Evolutionary conservation across 2,888 invertebrate genomes (phyloP).

Genomic region (Mantis religiosa): DNA sequence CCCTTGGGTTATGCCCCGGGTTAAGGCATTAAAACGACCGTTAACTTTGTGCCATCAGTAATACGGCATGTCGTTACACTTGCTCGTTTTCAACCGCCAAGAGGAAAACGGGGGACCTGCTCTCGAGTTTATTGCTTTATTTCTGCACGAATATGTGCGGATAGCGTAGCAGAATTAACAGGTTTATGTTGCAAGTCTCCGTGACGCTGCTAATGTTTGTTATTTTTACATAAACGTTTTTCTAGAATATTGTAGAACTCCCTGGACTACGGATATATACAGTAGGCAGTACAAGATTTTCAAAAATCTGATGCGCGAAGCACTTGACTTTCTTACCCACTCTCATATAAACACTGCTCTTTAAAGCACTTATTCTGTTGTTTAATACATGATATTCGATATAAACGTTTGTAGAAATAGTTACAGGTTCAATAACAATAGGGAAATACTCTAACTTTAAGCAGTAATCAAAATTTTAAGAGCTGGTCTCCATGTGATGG

Average conservation of each 20-base stretch:
- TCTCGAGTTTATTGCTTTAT: neutral
- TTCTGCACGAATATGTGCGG: neutral
- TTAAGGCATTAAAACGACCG: neutral
- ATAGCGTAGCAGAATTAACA: neutral
- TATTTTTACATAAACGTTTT: neutral
- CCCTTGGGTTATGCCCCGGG: neutral
- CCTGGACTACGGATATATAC: neutral
- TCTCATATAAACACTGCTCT: no score
- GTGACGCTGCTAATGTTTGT: neutral
- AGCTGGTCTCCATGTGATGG: no score
- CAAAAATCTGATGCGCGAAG: neutral
- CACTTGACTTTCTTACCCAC: no score
- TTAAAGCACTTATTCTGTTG: no score
- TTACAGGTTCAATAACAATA: no score
- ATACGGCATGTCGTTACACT: neutral
- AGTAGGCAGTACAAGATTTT: neutral
- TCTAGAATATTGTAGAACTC: neutral
- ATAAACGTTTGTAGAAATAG: no score
- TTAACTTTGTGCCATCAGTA: neutral
- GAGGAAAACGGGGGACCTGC: neutral
- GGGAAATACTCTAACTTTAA: no score
- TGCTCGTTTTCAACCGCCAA: neutral
- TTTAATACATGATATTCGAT: no score
- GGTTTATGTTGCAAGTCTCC: neutral
- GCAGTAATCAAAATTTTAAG: no score